phyloP scores from a whole-genome alignment of 2,797 vertebrate species.

The Dicrostonyx torquatus region DNA sequence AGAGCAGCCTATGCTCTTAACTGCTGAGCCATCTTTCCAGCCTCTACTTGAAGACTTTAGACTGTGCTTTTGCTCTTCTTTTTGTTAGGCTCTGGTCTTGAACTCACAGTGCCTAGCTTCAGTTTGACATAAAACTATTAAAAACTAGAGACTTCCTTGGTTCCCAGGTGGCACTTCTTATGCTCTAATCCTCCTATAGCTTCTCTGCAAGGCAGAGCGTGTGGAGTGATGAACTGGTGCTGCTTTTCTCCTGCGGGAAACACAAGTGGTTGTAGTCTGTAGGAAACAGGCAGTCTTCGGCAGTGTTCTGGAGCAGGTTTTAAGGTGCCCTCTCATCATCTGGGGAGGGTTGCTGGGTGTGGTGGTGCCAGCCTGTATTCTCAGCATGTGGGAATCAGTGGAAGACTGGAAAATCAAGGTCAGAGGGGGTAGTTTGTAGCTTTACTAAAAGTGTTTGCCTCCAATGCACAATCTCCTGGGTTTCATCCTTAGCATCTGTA shows the following conservation, averaged over 20 bases:
- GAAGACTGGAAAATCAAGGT: background rate
- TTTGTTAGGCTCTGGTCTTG: background rate
- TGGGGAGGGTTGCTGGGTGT: background rate
- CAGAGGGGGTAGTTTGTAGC: background rate
- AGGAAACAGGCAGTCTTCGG: background rate
- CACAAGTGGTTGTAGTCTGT: background rate
- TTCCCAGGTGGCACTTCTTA: background rate
- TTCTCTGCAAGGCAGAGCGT: constrained; percentile 4
- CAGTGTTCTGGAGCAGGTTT: background rate
- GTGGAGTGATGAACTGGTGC: background rate
- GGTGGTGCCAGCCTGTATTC: background rate
- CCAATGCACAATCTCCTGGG: background rate
- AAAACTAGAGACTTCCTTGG: background rate
- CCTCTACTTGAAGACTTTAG: background rate
- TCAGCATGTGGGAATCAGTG: background rate
- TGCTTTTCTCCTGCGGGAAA: constrained; percentile 36
- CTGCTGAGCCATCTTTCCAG: background rate
- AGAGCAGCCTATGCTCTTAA: too few relatives aligned
- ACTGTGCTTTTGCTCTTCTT: background rate
- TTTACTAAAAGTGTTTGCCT: background rate
- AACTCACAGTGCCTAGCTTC: constrained; percentile 31
- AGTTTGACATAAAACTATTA: constrained; percentile 29
- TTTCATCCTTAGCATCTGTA: background rate
- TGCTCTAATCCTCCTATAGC: background rate
- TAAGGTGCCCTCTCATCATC: background rate